phyloP scores from a whole-genome alignment of 2,113 vertebrate species.

The Myotis brandtii region DNA sequence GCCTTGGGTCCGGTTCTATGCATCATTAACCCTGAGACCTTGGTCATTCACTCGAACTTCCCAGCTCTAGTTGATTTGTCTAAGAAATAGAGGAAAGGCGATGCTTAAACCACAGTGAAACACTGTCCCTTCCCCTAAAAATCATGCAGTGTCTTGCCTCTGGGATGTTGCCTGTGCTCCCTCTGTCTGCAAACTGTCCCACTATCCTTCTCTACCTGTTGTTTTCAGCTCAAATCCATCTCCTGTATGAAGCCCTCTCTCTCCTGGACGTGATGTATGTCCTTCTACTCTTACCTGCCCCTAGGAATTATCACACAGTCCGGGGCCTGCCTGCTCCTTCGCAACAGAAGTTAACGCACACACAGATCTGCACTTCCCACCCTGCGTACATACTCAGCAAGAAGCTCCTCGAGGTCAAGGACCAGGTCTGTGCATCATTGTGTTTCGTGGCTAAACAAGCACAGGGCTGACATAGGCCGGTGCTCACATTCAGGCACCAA shows the following conservation, averaged over 20 bases:
- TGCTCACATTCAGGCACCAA: neutral
- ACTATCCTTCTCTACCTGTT: neutral
- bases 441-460: neutral
- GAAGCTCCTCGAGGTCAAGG: neutral
- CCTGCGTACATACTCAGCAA: too few species aligned
- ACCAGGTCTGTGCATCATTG: neutral
- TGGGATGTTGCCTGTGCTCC: accelerated
- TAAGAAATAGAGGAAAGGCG: neutral
- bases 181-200: neutral
- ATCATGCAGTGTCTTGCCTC: neutral
- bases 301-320: neutral
- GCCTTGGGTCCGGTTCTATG: neutral
- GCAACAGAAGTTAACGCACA: neutral
- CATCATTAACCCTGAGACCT: neutral
- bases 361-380: neutral
- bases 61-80: neutral
- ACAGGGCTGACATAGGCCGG: too few species aligned
- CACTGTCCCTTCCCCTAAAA: neutral
- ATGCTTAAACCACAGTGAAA: neutral
- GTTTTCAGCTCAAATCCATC: neutral
- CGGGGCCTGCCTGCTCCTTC: neutral
- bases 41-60: neutral
- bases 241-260: neutral
- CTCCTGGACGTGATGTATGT: neutral
- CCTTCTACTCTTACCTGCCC: neutral